A percentile compares a stretch with the other conserved stretches of the same genome.
These are phyloP conservation scores for Chrysina gloriosa DNA, from an alignment of 2,888 invertebrate species.

Conservation along the genomic window DNA sequence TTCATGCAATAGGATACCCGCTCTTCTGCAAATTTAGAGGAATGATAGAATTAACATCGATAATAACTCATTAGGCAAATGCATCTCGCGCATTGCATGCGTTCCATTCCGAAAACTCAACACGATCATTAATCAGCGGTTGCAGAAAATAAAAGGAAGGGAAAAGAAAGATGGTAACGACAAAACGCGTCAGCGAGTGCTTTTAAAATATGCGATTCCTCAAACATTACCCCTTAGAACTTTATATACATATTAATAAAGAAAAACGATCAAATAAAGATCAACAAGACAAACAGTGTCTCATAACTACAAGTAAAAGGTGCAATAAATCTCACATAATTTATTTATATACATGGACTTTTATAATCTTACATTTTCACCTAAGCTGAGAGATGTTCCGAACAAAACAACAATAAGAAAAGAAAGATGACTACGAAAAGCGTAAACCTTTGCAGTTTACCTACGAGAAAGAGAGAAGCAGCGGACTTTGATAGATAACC, in stretches of 20 bases:
- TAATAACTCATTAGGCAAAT: constrained; percentile 30
- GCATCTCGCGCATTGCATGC: constrained; percentile 25
- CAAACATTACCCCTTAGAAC: constrained; percentile 42
- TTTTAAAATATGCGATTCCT: constrained; percentile 36
- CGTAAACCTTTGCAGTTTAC: constrained; percentile 36
- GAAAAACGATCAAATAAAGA: constrained; percentile 50
- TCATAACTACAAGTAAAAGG: constrained; percentile 57
- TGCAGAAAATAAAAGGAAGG: constrained; percentile 10
- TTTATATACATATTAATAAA: constrained; percentile 51
- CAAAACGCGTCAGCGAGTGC: constrained; percentile 31
- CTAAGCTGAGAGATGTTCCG: constrained; percentile 37
- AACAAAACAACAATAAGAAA: constrained; percentile 47
- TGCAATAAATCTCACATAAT: constrained; percentile 52
- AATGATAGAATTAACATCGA: constrained; percentile 12
- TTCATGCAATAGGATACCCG: not conserved
- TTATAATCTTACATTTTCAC: constrained; percentile 51
- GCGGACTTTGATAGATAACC: constrained; percentile 60
- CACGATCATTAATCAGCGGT: constrained; percentile 29
- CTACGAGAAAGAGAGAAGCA: constrained; percentile 36
- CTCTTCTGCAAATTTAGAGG: not conserved
- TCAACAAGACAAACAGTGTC: constrained; percentile 55
- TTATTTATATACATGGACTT: constrained; percentile 48
- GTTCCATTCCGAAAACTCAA: constrained; percentile 26
- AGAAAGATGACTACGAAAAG: constrained; percentile 4
- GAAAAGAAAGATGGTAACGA: constrained; percentile 12